Percentiles rank a stretch among this genome's conserved stretches.
phyloP scores from a whole-genome alignment of 2,113 vertebrate genomes.

The Nestor notabilis region DNA sequence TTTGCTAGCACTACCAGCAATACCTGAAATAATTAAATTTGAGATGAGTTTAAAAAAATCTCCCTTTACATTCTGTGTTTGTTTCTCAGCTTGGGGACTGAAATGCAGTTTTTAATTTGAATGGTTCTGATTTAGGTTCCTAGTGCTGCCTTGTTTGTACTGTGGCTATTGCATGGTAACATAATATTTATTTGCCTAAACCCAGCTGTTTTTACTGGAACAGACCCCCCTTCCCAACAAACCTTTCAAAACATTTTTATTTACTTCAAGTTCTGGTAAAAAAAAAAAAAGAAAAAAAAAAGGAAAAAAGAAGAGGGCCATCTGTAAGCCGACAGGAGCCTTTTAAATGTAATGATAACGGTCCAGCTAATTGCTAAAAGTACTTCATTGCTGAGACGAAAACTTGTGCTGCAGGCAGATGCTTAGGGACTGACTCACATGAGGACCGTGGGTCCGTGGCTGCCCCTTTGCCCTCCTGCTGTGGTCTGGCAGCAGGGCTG shows the following conservation, averaged over 20 bases:
- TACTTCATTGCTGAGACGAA: not conserved
- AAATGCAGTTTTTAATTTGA: not conserved
- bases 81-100: not conserved
- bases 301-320: rapidly evolving
- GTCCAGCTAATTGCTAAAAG: not conserved
- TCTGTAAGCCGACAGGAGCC: not conserved
- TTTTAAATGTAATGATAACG: not conserved
- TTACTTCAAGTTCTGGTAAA: not conserved
- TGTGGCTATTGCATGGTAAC: not conserved
- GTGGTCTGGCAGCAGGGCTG: rapidly evolving
- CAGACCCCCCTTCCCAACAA: rapidly evolving
- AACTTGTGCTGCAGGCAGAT: not conserved
- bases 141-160: not conserved
- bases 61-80: not conserved
- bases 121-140: not conserved
- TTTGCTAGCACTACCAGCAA: not conserved
- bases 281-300: not conserved
- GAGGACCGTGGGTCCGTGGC: not conserved
- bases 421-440: rapidly evolving
- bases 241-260: not conserved
- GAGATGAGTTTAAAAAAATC: not conserved
- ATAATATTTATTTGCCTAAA: slow-evolving; percentile 7
- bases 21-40: not conserved
- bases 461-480: not conserved
- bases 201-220: not conserved